phyloP scores from a whole-genome alignment of 2,888 invertebrate genomes.

The Heteromurus nitidus region DNA sequence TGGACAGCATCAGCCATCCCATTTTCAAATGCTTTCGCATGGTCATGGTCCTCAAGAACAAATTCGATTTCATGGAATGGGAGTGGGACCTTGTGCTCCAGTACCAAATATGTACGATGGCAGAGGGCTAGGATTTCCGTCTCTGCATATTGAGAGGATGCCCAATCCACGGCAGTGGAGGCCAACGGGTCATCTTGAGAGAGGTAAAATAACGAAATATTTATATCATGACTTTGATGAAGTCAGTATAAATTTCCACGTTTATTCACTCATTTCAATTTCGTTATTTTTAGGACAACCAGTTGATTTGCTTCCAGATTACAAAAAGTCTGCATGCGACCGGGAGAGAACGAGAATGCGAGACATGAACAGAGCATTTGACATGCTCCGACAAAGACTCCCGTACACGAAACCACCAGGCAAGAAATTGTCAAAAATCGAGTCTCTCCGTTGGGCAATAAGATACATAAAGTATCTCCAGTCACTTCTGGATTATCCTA shows the following conservation, averaged over 20 bases:
- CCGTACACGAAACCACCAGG: constrained; percentile 82
- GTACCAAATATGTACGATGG: constrained; percentile 31
- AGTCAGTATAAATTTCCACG: too few relatives aligned
- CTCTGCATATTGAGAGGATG: constrained; percentile 69
- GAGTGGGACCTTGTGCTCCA: not conserved
- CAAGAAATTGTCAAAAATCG: constrained; percentile 90
- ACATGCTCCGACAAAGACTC: constrained; percentile 75
- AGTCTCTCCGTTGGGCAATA: constrained; percentile 86
- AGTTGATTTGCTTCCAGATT: constrained; percentile 78
- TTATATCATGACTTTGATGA: not conserved
- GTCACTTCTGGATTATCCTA: constrained; percentile 76
- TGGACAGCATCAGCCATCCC: constrained; percentile 25
- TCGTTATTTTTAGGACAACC: constrained; percentile 14
- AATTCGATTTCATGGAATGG: not conserved
- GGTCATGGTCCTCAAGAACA: not conserved
- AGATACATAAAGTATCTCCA: constrained; percentile 86
- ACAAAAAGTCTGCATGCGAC: constrained; percentile 89
- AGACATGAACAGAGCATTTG: constrained; percentile 90
- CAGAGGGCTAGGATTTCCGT: constrained; percentile 55
- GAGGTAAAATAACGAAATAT: constrained; percentile 22
- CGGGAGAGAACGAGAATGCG: constrained; percentile 89
- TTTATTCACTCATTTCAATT: not conserved
- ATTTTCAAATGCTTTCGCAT: constrained; percentile 39
- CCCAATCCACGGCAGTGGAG: constrained; percentile 70
- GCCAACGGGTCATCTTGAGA: constrained; percentile 12